phyloP scores from a whole-genome alignment of 2,888 invertebrate species.

The Prionchulus punctatus region DNA sequence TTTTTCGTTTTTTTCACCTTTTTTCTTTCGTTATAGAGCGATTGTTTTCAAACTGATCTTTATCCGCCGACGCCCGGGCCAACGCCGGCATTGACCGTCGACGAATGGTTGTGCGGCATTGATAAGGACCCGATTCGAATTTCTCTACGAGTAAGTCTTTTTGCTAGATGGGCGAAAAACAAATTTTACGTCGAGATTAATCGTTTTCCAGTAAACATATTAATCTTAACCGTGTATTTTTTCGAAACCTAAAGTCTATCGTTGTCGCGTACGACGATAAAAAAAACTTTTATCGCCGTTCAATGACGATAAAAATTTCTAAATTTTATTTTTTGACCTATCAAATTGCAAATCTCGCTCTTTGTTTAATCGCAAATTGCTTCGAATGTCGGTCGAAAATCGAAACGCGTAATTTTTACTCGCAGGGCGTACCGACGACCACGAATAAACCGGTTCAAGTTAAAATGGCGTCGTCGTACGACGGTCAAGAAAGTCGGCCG shows the following conservation, averaged over 20 bases:
- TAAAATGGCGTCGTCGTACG: not conserved
- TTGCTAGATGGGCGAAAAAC: not conserved
- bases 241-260: no score
- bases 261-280: no score
- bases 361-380: no score
- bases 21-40: slow-evolving; percentile 46
- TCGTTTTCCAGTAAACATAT: no score
- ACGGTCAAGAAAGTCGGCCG: not conserved
- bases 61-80: slow-evolving; percentile 88
- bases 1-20: no score
- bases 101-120: slow-evolving; percentile 65
- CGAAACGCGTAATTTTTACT: not conserved
- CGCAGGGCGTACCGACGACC: not conserved
- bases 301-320: no score
- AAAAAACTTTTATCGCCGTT: no score
- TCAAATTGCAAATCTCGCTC: no score
- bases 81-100: slow-evolving; percentile 69
- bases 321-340: no score
- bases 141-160: slow-evolving; percentile 54
- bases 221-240: no score
- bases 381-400: no score
- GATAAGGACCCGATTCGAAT: slow-evolving; percentile 78
- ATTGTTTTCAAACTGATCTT: slow-evolving; percentile 88
- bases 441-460: slow-evolving; percentile 14
- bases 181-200: no score